Evolutionary conservation across 2,888 invertebrate species (phyloP).

Genomic region (Lacanobia oleracea): DNA sequence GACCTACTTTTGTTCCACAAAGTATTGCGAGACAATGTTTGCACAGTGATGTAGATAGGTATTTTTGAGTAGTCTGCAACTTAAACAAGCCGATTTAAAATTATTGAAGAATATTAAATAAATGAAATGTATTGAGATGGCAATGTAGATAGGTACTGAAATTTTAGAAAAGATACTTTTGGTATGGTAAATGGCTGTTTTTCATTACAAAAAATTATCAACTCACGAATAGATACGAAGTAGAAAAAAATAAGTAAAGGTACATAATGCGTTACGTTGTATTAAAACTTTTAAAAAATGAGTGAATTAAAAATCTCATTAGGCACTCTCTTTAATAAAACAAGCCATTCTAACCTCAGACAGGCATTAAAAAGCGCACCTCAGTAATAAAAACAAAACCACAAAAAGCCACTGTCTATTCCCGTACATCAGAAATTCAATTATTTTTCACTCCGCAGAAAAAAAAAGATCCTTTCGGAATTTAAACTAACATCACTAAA

Average conservation of each 20-base stretch:
- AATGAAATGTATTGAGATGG: slow-evolving; percentile 2
- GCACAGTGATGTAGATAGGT: slow-evolving; percentile 40
- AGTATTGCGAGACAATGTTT: slow-evolving; percentile 64
- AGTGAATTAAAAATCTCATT: background rate
- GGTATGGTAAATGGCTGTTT: background rate
- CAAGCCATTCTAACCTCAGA: background rate
- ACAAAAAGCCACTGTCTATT: slow-evolving; percentile 17
- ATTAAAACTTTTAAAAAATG: background rate
- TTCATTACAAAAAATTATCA: too few species aligned
- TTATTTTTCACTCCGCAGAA: slow-evolving; percentile 48
- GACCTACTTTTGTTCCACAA: slow-evolving; percentile 66
- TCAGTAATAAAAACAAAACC: slow-evolving; percentile 23
- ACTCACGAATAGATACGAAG: too few species aligned
- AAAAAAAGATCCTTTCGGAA: slow-evolving; percentile 44
- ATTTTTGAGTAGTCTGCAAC: slow-evolving; percentile 24
- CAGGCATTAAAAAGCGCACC: background rate
- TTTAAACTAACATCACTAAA: slow-evolving; percentile 64
- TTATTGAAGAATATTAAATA: slow-evolving; percentile 16
- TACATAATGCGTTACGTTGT: too few species aligned
- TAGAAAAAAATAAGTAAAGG: too few species aligned
- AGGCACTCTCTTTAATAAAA: background rate
- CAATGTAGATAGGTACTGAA: background rate
- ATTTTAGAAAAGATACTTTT: background rate
- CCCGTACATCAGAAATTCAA: slow-evolving; percentile 47
- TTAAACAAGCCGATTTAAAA: slow-evolving; percentile 51